Conservation (phyloP, 1,140 invertebrate genomes). For the Drosophila lowei region DNA sequence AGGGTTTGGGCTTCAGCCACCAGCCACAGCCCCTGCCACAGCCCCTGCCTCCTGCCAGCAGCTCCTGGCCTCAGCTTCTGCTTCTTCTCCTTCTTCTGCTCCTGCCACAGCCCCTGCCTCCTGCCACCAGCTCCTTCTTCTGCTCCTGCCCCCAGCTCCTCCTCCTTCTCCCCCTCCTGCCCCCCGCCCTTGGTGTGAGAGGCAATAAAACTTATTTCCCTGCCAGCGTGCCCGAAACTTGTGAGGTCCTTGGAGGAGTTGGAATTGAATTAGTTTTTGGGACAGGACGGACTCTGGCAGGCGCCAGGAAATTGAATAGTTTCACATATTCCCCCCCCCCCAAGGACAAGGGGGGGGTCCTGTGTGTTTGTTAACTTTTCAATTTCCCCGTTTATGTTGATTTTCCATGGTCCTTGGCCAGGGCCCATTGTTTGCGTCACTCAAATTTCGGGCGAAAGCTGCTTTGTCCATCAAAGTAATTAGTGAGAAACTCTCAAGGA, state of each 20-base stretch:
- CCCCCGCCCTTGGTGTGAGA: too few relatives aligned
- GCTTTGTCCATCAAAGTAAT: constrained; percentile 81
- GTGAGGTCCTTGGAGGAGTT: constrained; percentile 4
- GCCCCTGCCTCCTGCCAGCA: too few relatives aligned
- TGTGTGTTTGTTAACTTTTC: constrained; percentile 44
- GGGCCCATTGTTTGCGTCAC: constrained; percentile 67
- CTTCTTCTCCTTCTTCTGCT: too few relatives aligned
- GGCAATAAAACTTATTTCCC: constrained; percentile 60
- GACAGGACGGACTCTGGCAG: constrained; percentile 16
- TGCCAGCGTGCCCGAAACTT: not conserved
- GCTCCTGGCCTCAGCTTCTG: too few relatives aligned
- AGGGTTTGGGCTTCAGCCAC: constrained; percentile 23
- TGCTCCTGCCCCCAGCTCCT: too few relatives aligned
- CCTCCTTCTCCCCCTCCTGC: too few relatives aligned
- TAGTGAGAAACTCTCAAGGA: constrained; percentile 67
- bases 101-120: too few relatives aligned
- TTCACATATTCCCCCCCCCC: constrained; percentile 43
- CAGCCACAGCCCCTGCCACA: too few relatives aligned
- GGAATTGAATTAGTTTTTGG: constrained; percentile 63
- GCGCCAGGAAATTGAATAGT: constrained; percentile 76
- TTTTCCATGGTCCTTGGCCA: constrained; percentile 25
- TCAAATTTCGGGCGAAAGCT: constrained; percentile 46
- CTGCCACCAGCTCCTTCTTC: too few relatives aligned
- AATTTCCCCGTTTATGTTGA: constrained; percentile 73
- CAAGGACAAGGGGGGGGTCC: too few relatives aligned